Conservation (phyloP, 2,888 invertebrate genomes). For the Melipona beecheii region DNA sequence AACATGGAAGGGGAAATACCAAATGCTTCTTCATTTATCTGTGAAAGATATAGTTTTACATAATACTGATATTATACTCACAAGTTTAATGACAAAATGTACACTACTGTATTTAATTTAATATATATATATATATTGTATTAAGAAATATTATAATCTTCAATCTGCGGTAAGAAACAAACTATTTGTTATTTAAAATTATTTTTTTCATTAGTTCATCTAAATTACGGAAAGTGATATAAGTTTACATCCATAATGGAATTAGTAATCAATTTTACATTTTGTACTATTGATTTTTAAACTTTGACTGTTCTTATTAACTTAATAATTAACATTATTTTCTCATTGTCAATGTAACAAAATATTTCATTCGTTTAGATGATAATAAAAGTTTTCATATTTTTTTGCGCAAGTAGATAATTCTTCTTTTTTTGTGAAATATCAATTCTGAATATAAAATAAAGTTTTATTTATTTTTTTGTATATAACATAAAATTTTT, state of each 20-base stretch:
- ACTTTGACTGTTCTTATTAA: neutral
- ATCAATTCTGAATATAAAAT: neutral
- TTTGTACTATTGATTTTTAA: neutral
- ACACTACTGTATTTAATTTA: neutral
- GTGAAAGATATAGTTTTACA: conserved; percentile 47
- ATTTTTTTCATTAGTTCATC: neutral
- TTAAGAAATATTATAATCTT: neutral
- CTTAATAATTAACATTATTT: no score
- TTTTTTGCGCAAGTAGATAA: neutral
- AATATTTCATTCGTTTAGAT: neutral
- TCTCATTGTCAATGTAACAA: no score
- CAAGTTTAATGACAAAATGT: conserved; percentile 3
- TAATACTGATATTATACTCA: conserved; percentile 36
- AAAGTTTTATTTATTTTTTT: neutral
- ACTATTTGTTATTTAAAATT: neutral
- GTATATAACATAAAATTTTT: neutral
- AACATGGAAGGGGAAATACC: conserved; percentile 21
- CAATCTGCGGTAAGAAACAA: neutral
- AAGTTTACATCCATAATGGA: neutral
- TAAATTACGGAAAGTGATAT: neutral
- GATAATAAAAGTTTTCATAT: neutral
- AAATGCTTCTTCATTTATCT: conserved; percentile 35
- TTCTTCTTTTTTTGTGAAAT: neutral
- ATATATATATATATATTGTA: no score
- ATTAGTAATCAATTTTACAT: neutral